Conservation (phyloP, 2,797 vertebrate species). For the Crocodylus rhombifer region DNA sequence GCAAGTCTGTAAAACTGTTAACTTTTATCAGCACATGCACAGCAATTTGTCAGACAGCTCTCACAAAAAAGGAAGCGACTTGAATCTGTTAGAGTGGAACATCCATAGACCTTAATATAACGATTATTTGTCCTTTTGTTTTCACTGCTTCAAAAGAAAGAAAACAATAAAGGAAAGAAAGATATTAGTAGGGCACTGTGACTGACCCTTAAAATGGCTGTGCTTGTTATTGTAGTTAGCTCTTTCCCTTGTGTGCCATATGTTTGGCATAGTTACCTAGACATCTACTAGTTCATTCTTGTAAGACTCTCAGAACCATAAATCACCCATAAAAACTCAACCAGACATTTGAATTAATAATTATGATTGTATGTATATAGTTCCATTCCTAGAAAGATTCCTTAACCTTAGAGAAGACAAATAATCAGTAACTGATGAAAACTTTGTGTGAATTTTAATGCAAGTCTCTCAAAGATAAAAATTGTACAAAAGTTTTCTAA, state of each 20-base stretch:
- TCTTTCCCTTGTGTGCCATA: neutral
- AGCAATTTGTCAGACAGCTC: neutral
- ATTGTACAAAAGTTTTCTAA: neutral
- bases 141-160: neutral
- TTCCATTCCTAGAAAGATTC: conserved; percentile 56
- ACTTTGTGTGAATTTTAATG: neutral
- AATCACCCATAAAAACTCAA: conserved; percentile 56
- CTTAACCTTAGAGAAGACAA: conserved; percentile 43
- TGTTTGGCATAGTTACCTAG: conserved; percentile 37
- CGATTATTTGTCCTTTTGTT: neutral
- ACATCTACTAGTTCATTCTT: conserved; percentile 48
- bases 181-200: neutral
- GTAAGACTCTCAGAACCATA: conserved; percentile 46
- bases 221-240: neutral
- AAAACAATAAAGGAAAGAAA: neutral
- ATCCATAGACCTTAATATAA: neutral
- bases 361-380: conserved; percentile 56
- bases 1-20: neutral
- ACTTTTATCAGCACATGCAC: neutral
- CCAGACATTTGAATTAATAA: conserved; percentile 56
- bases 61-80: neutral
- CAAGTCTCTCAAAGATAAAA: conserved; percentile 6
- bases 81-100: neutral
- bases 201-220: neutral
- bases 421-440: conserved; percentile 19